Evolutionary conservation across 2,113 vertebrate species (phyloP).

Genomic region (Passer montanus): DNA sequence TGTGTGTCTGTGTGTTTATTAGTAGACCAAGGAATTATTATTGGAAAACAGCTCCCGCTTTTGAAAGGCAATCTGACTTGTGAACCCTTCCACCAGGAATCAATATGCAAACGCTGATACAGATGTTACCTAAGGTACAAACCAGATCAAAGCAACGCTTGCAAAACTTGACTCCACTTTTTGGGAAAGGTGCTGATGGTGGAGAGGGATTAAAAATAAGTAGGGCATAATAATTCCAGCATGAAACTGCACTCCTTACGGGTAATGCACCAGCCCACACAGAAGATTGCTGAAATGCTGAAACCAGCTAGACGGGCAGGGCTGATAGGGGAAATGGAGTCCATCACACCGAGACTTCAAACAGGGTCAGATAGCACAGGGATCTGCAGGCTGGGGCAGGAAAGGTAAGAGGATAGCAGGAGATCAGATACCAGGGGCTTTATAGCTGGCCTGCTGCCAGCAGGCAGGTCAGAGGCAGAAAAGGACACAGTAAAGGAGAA

Average conservation of each 20-base stretch:
- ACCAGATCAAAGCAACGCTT: conserved; percentile 13
- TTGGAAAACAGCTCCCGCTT: not conserved
- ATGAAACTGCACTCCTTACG: not conserved
- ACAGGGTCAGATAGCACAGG: conserved; percentile 13
- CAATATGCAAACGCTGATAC: not conserved
- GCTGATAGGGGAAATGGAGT: conserved; percentile 1
- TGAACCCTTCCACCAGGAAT: not conserved
- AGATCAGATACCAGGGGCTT: not conserved
- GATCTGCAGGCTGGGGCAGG: not conserved
- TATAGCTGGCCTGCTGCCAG: not conserved
- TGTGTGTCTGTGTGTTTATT: not conserved
- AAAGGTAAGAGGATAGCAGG: conserved; percentile 40
- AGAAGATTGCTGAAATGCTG: conserved; percentile 21
- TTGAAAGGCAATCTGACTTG: not conserved
- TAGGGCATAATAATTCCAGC: conserved; percentile 8
- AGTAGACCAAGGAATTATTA: not conserved
- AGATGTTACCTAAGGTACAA: conserved; percentile 13
- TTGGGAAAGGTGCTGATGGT: conserved; percentile 20
- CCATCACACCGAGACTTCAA: not conserved
- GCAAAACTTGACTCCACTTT: not conserved
- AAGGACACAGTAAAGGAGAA: not conserved
- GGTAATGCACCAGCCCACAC: not conserved
- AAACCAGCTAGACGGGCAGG: conserved; percentile 26
- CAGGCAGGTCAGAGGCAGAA: not conserved
- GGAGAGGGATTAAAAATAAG: conserved; percentile 34